Evolutionary conservation across 1,140 invertebrate species (phyloP).

Genomic region (Dreissena polymorpha): DNA sequence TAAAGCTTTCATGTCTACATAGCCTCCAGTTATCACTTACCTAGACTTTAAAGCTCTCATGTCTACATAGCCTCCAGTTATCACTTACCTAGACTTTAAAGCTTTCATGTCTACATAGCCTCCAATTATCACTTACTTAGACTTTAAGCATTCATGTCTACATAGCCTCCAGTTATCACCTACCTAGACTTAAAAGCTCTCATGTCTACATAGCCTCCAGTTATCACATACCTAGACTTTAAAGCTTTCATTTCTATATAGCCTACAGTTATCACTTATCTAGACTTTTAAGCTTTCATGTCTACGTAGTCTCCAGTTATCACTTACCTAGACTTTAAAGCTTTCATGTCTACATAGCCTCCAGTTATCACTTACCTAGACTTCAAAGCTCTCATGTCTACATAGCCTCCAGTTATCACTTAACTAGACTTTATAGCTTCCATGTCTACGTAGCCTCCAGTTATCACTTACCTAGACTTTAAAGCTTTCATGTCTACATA

Average conservation of each 20-base stretch:
- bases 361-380: slow-evolving; percentile 59
- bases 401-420: slow-evolving; percentile 83
- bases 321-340: slow-evolving; percentile 60
- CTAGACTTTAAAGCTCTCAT: slow-evolving; percentile 86
- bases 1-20: no score
- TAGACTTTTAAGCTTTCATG: slow-evolving; percentile 15
- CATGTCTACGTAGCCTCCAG: slow-evolving; percentile 96
- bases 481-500: slow-evolving; percentile 93
- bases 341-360: no score
- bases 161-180: slow-evolving; percentile 19
- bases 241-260: no score
- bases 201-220: slow-evolving; percentile 80
- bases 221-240: no score
- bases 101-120: no score
- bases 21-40: slow-evolving; percentile 57
- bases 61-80: slow-evolving; percentile 94
- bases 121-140: slow-evolving; percentile 84
- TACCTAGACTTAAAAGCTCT: slow-evolving; percentile 53
- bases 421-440: slow-evolving; percentile 82
- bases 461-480: slow-evolving; percentile 81
- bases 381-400: no score
- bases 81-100: no score
- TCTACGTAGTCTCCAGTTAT: slow-evolving; percentile 83
- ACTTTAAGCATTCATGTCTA: not conserved
- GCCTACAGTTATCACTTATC: slow-evolving; percentile 59